Evolutionary conservation across 2,113 vertebrate genomes (phyloP).

Genomic region (Cygnus buccinator): DNA sequence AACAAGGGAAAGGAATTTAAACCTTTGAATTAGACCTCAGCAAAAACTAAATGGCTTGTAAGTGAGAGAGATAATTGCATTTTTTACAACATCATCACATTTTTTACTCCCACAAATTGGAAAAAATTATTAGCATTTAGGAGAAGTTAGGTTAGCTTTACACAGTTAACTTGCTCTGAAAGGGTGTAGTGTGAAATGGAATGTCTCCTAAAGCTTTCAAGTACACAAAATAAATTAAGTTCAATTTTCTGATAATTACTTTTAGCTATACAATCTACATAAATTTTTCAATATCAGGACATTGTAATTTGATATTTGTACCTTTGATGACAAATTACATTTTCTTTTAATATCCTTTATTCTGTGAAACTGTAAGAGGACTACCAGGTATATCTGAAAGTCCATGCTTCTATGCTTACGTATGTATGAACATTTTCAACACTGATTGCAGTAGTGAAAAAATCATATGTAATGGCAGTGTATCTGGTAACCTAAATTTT

Average conservation of each 20-base stretch:
- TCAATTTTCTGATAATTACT: slow-evolving; percentile 26
- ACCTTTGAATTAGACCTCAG: neutral
- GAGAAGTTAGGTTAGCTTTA: neutral
- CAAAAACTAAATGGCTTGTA: neutral
- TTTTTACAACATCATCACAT: neutral
- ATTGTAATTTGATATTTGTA: neutral
- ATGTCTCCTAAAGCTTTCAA: neutral
- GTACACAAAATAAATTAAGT: neutral
- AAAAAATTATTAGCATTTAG: neutral
- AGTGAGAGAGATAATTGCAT: neutral
- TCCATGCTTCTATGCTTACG: neutral
- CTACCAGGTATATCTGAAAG: neutral
- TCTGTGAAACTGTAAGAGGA: neutral
- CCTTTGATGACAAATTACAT: slow-evolving; percentile 4
- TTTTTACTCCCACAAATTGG: neutral
- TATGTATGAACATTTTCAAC: neutral
- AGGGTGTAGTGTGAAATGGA: neutral
- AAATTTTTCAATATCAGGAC: neutral
- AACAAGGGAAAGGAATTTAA: neutral
- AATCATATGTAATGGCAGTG: neutral
- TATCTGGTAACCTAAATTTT: neutral
- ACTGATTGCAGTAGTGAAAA: neutral
- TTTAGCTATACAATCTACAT: neutral
- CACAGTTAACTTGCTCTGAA: neutral
- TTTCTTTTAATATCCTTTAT: neutral